phyloP scores from a whole-genome alignment of 1,140 invertebrate genomes.

The Phenacoccus solenopsis region DNA sequence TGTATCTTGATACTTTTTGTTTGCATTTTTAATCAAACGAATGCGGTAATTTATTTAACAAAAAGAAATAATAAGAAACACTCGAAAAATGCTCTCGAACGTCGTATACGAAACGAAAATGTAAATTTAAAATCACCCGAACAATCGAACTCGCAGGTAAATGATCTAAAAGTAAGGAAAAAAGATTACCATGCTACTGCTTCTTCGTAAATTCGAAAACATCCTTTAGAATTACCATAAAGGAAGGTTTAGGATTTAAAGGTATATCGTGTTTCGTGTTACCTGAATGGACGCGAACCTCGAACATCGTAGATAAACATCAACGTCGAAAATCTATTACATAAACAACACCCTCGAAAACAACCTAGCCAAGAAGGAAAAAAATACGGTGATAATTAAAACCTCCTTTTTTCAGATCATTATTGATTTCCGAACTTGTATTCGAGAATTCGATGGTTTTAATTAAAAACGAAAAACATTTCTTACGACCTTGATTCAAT shows the following conservation, averaged over 20 bases:
- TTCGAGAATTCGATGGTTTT: not conserved
- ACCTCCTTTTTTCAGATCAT: not conserved
- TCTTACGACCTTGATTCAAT: not conserved
- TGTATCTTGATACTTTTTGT: not conserved
- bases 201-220: not conserved
- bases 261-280: not conserved
- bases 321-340: not conserved
- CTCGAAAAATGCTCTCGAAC: not conserved
- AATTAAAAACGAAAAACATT: not conserved
- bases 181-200: not conserved
- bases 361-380: too few species aligned
- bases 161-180: not conserved
- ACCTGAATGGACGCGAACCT: not conserved
- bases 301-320: not conserved
- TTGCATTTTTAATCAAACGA: not conserved
- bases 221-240: not conserved
- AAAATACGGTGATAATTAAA: not conserved
- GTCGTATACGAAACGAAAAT: not conserved
- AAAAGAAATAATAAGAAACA: not conserved
- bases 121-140: not conserved
- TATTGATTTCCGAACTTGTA: not conserved
- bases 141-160: not conserved
- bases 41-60: not conserved
- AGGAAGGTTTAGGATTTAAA: not conserved
- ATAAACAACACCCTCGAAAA: not conserved